These are phyloP conservation scores for Arctopsyche grandis DNA, from an alignment of 1,140 invertebrate species.

Conservation along the genomic window DNA sequence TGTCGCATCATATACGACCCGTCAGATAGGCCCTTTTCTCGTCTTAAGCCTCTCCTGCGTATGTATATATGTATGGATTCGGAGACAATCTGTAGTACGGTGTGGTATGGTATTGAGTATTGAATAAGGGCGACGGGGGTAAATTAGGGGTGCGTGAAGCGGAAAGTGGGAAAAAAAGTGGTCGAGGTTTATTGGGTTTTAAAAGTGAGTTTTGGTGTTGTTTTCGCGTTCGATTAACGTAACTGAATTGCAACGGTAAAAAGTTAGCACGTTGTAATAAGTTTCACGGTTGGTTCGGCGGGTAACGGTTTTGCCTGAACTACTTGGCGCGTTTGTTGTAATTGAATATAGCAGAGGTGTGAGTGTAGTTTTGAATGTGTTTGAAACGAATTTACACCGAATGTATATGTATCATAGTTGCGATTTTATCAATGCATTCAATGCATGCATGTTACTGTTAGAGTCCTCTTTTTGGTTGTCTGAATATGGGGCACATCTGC, in stretches of 20 bases:
- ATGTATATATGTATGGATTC: background rate
- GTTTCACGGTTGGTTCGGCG: conserved; percentile 1
- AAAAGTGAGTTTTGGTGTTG: conserved; percentile 15
- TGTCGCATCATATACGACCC: conserved; percentile 14
- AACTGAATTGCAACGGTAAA: background rate
- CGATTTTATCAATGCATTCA: too few relatives aligned
- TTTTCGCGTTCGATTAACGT: background rate
- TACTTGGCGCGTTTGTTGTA: background rate
- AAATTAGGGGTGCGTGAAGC: conserved; percentile 17
- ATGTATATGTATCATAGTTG: too few relatives aligned
- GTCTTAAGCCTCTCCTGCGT: background rate
- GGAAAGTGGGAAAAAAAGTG: background rate
- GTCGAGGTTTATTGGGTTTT: background rate
- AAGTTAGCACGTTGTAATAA: background rate
- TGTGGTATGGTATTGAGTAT: too few relatives aligned
- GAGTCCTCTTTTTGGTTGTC: too few relatives aligned
- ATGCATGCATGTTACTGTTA: too few relatives aligned
- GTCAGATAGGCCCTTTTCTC: background rate
- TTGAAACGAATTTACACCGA: too few relatives aligned
- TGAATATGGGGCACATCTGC: too few relatives aligned
- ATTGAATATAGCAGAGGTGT: too few relatives aligned
- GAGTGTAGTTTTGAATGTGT: too few relatives aligned
- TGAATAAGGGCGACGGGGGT: background rate
- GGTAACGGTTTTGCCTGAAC: conserved; percentile 8
- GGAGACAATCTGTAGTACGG: too few relatives aligned